These are phyloP conservation scores for Agrochola litura DNA, from an alignment of 2,888 invertebrate genomes.

Conservation along the genomic window DNA sequence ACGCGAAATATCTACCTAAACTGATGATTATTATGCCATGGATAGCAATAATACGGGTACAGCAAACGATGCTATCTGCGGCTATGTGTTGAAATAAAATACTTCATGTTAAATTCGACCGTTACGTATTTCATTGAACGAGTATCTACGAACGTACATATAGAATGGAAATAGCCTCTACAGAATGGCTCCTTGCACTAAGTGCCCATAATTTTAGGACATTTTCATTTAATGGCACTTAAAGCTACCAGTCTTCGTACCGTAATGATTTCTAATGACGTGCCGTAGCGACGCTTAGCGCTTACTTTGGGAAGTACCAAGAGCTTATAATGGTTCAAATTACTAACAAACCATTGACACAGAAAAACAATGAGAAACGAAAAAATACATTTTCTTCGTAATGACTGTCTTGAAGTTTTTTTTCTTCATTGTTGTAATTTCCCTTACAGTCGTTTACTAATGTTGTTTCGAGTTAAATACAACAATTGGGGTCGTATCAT, in stretches of 20 bases:
- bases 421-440: constrained; percentile 56
- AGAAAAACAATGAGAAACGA: constrained; percentile 57
- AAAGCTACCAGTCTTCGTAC: constrained; percentile 71
- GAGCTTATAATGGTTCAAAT: constrained; percentile 65
- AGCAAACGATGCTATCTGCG: constrained; percentile 53
- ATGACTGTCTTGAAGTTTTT: constrained; percentile 49
- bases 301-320: constrained; percentile 62
- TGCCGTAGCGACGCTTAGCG: constrained; percentile 60
- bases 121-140: constrained; percentile 35
- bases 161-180: constrained; percentile 67
- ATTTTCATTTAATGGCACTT: constrained; percentile 76
- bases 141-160: constrained; percentile 50
- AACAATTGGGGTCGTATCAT: constrained; percentile 30
- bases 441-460: constrained; percentile 34
- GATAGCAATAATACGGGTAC: constrained; percentile 61
- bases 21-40: constrained; percentile 53
- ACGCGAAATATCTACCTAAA: constrained; percentile 53
- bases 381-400: constrained; percentile 52
- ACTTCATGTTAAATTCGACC: constrained; percentile 43
- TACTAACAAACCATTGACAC: constrained; percentile 69
- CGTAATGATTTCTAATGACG: constrained; percentile 75
- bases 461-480: constrained; percentile 31
- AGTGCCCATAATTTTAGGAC: constrained; percentile 75
- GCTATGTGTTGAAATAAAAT: constrained; percentile 55
- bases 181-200: constrained; percentile 73